phyloP scores from a whole-genome alignment of 2,888 invertebrate genomes.

The Tipula vernalis region DNA sequence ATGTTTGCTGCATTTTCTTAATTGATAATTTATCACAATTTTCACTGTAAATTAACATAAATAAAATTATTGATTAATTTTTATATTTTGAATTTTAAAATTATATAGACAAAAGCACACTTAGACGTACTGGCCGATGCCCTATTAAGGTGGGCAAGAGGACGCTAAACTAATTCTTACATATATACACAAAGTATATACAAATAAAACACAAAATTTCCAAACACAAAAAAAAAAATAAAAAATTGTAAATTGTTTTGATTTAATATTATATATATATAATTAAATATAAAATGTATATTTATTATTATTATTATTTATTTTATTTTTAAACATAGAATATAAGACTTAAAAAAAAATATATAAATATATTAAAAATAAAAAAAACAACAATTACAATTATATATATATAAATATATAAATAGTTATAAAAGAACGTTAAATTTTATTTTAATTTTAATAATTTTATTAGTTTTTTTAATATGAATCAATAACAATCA shows the following conservation, averaged over 20 bases:
- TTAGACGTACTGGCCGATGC: slow-evolving; percentile 90
- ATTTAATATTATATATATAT: neutral
- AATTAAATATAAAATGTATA: neutral
- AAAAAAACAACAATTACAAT: slow-evolving; percentile 13
- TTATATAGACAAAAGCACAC: slow-evolving; percentile 84
- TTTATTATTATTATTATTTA: slow-evolving; percentile 4
- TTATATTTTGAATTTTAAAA: slow-evolving; percentile 21
- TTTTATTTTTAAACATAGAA: neutral
- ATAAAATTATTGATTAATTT: neutral
- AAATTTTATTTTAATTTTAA: neutral
- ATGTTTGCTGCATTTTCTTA: no score
- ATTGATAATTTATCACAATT: neutral
- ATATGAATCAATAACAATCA: neutral
- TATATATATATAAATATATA: slow-evolving; percentile 18
- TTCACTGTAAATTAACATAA: neutral
- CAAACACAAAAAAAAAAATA: neutral
- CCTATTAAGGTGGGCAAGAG: slow-evolving; percentile 85
- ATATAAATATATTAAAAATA: slow-evolving; percentile 9
- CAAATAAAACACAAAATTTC: neutral
- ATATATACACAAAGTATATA: neutral
- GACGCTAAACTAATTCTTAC: slow-evolving; percentile 50
- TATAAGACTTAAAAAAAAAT: slow-evolving; percentile 5
- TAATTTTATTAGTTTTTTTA: neutral
- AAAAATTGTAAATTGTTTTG: neutral
- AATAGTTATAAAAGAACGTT: slow-evolving; percentile 13